Evolutionary conservation across 2,113 vertebrate species (phyloP), one percentile per base, ranked within the genome.

Genomic region (Vulpes lagopus): DNA sequence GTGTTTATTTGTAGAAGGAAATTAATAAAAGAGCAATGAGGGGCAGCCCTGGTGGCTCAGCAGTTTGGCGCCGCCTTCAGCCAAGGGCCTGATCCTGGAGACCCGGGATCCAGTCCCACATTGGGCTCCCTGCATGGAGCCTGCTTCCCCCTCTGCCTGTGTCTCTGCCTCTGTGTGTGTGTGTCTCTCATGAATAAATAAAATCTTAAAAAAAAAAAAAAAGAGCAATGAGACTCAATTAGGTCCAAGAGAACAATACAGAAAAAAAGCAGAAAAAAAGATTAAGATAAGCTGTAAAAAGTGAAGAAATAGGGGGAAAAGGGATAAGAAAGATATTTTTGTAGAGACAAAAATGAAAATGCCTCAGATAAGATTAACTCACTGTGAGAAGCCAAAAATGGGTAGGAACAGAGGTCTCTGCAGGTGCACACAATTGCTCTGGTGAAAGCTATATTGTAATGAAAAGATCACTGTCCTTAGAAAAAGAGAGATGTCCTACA

Each of bases 11-110:
- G 8, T 8, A 84, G 25, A 55, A 94, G 6, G 9, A 81, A 92
- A 60, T 69, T 64, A 90, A 55, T 53, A 55, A 82, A 76, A 94
- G 25, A 83, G 10, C 74, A 89, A 49, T 67, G 9, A 83, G 43
- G 43, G 43, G 43, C 6, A 43, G 43, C 43, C 43, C 43, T 43
- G 43, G 43, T 43, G 43, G 6, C 43, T 43, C 43, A 43, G 43
- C 7, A 7, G 43, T 43, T 43, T 43, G 43, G 43, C 6, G 6
- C 43, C 43, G 0, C 43, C 43, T 43, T 43, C 43, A 43, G 43
- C 43, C 43, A 6, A 43, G 43, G 43, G 43, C 43, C 43, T 8
- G 43, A 43, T 43, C 43, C 43, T 43, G 43, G 43, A 43, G 43
- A 43, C 43, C 43, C 7, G 7, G 43, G 43, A 43, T 43, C 43